Conservation (phyloP, 2,113 vertebrate genomes). For the Capreolus pygargus region DNA sequence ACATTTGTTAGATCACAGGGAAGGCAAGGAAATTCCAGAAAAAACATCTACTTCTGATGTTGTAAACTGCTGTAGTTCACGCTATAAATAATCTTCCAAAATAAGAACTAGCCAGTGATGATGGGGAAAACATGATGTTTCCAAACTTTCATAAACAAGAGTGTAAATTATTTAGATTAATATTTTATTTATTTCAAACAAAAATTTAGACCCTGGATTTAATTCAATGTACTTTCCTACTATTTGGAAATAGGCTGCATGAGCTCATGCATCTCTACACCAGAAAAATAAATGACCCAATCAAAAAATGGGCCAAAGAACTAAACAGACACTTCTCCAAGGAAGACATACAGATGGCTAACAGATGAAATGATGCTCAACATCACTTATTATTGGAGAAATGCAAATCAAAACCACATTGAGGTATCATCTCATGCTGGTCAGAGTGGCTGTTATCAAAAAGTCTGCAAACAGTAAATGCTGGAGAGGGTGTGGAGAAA, state of each 20-base stretch:
- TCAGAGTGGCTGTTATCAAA: neutral
- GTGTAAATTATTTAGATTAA: neutral
- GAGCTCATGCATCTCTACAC: neutral
- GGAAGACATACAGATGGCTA: neutral
- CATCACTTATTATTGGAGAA: neutral
- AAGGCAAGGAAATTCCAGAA: neutral
- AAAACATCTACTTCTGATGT: neutral
- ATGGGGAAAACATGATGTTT: neutral
- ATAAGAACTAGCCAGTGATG: neutral
- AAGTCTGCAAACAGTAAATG: neutral
- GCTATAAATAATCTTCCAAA: neutral
- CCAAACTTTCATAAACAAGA: neutral
- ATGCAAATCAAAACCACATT: neutral
- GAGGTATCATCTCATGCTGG: neutral
- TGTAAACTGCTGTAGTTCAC: neutral
- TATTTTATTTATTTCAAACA: neutral
- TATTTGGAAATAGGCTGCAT: neutral
- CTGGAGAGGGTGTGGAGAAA: neutral
- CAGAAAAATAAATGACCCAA: neutral
- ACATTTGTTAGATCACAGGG: neutral
- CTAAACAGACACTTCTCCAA: neutral
- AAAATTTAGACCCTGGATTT: neutral
- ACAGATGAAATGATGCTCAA: neutral
- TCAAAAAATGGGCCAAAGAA: neutral
- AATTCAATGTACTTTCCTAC: neutral